A percentile compares a stretch with the other conserved stretches of the same genome.
These are phyloP conservation scores for Macquaria ambigua DNA, from an alignment of 2,113 vertebrate genomes.

Conservation along the genomic window DNA sequence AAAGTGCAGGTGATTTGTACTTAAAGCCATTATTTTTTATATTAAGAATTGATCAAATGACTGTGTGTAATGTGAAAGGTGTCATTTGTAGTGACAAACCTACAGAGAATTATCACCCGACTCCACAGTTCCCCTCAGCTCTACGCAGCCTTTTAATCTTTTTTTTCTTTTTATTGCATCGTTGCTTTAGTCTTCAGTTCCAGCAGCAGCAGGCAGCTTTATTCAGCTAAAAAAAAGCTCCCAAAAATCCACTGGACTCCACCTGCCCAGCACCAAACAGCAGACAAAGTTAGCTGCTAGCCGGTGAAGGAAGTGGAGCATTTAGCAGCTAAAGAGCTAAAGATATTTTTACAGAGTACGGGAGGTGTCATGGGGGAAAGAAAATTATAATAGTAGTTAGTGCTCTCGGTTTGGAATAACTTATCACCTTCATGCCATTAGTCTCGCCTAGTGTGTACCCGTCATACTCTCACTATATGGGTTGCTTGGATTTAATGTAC, in stretches of 20 bases:
- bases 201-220: not conserved
- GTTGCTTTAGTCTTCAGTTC: constrained; percentile 9
- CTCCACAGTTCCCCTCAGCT: not conserved
- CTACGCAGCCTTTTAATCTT: constrained; percentile 3
- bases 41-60: not conserved
- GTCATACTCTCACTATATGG: too few species aligned
- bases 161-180: too few species aligned
- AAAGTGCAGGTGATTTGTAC: not conserved
- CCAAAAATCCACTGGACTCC: not conserved
- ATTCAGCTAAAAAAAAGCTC: not conserved
- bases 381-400: too few species aligned
- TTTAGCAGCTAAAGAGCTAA: not conserved
- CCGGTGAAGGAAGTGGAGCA: not conserved
- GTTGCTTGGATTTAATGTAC: too few species aligned
- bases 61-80: not conserved
- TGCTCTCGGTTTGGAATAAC: too few species aligned
- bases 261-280: not conserved
- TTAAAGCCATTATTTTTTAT: not conserved
- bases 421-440: too few species aligned
- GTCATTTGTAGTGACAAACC: not conserved
- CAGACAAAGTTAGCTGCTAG: not conserved
- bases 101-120: not conserved
- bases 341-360: too few species aligned
- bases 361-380: too few species aligned
- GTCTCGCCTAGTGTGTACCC: too few species aligned